phyloP scores from a whole-genome alignment of 2,888 invertebrate species.

The Hydriomena furcata region DNA sequence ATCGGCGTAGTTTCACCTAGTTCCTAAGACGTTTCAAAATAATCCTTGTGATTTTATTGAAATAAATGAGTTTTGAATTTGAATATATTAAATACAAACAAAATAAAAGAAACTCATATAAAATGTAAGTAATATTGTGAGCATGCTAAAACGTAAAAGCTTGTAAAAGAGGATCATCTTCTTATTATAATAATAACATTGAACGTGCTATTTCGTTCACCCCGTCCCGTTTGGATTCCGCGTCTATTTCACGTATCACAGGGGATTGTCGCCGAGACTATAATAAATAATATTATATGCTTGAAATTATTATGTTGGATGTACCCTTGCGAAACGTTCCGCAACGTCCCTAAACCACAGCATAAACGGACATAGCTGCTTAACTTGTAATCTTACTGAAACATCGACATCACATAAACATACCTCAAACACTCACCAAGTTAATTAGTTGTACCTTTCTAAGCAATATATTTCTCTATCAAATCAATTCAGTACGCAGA shows the following conservation, averaged over 20 bases:
- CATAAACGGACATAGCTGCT: neutral
- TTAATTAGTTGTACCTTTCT: too few species aligned
- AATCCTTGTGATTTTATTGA: too few species aligned
- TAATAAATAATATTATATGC: slow-evolving; percentile 65
- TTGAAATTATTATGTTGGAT: slow-evolving; percentile 57
- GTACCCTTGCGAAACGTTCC: slow-evolving; percentile 48
- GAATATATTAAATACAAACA: too few species aligned
- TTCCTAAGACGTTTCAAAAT: too few species aligned
- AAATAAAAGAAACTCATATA: neutral
- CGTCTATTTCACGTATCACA: slow-evolving; percentile 51
- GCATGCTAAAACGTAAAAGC: neutral
- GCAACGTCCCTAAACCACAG: slow-evolving; percentile 8
- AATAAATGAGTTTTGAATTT: too few species aligned
- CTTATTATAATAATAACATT: slow-evolving; percentile 26
- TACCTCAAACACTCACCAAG: too few species aligned
- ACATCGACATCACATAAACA: too few species aligned
- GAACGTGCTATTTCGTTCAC: slow-evolving; percentile 35
- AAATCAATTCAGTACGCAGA: too few species aligned
- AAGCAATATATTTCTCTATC: too few species aligned
- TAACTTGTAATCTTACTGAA: too few species aligned
- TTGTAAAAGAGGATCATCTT: slow-evolving; percentile 3
- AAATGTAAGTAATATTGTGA: neutral
- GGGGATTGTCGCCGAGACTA: slow-evolving; percentile 58
- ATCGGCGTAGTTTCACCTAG: too few species aligned
- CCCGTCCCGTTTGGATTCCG: slow-evolving; percentile 41